Evolutionary conservation across 2,113 vertebrate species (phyloP).

Genomic region (Ammodramus savannarum): DNA sequence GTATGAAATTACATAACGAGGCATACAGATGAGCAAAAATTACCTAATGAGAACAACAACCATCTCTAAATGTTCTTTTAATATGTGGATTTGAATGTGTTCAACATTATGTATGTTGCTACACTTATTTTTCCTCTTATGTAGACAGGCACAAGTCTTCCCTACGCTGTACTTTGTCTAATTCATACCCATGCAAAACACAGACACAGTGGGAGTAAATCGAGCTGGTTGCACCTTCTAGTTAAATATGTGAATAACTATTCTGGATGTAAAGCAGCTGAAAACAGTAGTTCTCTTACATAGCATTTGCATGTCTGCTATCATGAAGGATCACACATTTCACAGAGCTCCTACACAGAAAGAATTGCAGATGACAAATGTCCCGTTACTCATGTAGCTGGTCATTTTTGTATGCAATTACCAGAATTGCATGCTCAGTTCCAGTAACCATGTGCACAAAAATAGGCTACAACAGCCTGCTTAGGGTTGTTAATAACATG

Average conservation of each 20-base stretch:
- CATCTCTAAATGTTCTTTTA: background rate
- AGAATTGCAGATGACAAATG: background rate
- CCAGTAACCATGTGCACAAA: background rate
- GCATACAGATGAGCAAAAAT: background rate
- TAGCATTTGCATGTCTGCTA: background rate
- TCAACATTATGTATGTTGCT: background rate
- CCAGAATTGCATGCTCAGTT: background rate
- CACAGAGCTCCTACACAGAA: background rate
- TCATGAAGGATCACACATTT: background rate
- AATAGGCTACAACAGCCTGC: background rate
- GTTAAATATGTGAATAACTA: background rate
- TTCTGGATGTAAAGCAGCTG: background rate
- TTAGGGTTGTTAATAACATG: background rate
- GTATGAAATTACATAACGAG: background rate
- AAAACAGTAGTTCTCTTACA: background rate
- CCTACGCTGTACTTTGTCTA: background rate
- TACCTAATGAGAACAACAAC: background rate
- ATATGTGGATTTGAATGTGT: background rate
- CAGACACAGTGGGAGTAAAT: background rate
- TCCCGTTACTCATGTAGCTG: background rate
- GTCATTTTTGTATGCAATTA: background rate
- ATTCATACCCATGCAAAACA: background rate
- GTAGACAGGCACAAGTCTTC: background rate
- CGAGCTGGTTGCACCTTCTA: background rate
- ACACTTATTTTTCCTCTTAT: background rate